These are phyloP conservation scores for Octodonta nipae DNA, from an alignment of 2,888 invertebrate genomes.

Conservation along the genomic window DNA sequence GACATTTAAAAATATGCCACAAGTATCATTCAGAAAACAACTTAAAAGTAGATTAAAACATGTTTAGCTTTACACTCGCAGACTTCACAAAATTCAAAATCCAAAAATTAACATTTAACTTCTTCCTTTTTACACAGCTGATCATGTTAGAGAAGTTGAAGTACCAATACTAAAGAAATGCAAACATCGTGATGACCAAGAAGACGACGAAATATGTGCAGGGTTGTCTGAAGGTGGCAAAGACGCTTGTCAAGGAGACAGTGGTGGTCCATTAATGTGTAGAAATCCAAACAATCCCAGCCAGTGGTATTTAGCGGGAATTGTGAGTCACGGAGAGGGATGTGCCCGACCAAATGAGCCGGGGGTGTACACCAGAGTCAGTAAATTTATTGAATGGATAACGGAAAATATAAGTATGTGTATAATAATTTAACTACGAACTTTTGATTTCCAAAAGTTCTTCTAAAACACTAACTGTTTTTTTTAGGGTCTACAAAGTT, in stretches of 20 bases:
- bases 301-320: slow-evolving; percentile 70
- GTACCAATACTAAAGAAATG: slow-evolving; percentile 58
- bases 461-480: too few relatives aligned
- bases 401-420: slow-evolving; percentile 46
- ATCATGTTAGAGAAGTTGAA: slow-evolving; percentile 66
- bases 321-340: slow-evolving; percentile 78
- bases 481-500: slow-evolving; percentile 38
- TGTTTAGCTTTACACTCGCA: too few relatives aligned
- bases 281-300: slow-evolving; percentile 49
- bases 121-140: slow-evolving; percentile 42
- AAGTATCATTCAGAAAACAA: too few relatives aligned
- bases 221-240: slow-evolving; percentile 56
- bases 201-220: slow-evolving; percentile 62
- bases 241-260: slow-evolving; percentile 77
- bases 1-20: too few relatives aligned
- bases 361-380: slow-evolving; percentile 70
- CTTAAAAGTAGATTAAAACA: too few relatives aligned
- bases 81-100: too few relatives aligned
- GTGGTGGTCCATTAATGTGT: slow-evolving; percentile 75
- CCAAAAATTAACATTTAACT: too few relatives aligned
- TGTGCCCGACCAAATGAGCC: slow-evolving; percentile 68
- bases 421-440: too few relatives aligned
- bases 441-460: background rate
- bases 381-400: slow-evolving; percentile 64
- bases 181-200: slow-evolving; percentile 49